Conservation (phyloP, 2,113 vertebrate species). For the Dolichallabes microphthalmus region DNA sequence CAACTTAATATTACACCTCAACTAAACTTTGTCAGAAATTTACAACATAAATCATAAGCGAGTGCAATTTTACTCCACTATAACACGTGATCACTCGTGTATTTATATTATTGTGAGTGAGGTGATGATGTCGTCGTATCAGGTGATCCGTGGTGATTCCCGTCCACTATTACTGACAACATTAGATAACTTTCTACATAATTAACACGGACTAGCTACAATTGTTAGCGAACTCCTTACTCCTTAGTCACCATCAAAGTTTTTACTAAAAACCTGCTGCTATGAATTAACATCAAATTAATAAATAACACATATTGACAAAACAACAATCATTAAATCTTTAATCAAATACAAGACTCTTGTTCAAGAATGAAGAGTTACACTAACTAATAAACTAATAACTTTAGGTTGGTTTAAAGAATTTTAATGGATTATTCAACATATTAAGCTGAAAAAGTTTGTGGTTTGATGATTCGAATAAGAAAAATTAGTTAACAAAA, state of each 20-base stretch:
- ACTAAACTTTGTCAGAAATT: neutral
- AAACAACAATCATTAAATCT: too few relatives aligned
- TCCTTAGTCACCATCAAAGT: neutral
- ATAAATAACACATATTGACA: too few relatives aligned
- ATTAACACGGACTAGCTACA: neutral
- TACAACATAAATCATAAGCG: too few relatives aligned
- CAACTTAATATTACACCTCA: neutral
- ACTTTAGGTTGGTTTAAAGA: neutral
- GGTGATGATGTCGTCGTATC: too few relatives aligned
- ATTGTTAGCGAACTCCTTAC: neutral
- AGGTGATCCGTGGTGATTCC: too few relatives aligned
- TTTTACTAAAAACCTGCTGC: neutral
- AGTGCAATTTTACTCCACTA: too few relatives aligned
- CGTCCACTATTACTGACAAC: too few relatives aligned
- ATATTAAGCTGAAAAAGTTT: neutral
- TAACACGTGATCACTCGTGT: too few relatives aligned
- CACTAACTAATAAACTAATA: neutral
- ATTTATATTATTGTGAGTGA: too few relatives aligned
- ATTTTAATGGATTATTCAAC: neutral
- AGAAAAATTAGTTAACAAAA: neutral
- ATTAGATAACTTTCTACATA: neutral
- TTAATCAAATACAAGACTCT: neutral
- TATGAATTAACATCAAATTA: too few relatives aligned
- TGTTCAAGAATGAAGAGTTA: neutral
- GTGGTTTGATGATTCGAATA: neutral